Conservation (phyloP, 2,888 invertebrate genomes). For the Sussaba pulchella region DNA sequence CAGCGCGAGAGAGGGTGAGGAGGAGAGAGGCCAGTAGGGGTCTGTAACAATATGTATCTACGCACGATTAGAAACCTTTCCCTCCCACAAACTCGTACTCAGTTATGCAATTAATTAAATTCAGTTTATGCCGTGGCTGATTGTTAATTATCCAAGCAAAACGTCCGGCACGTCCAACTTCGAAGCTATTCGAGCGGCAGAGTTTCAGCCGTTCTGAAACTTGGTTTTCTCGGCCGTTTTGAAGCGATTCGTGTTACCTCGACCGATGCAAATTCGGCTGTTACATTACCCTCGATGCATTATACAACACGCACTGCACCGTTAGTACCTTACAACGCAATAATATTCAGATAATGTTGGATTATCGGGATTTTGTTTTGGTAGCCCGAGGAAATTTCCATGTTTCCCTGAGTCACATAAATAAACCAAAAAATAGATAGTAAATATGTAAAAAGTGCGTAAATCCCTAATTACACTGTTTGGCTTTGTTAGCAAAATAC, state of each 20-base stretch:
- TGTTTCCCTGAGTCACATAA: no score
- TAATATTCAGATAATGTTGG: no score
- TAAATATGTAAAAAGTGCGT: no score
- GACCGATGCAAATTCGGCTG: slow-evolving; percentile 1
- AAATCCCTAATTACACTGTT: no score
- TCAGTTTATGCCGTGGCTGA: slow-evolving; percentile 79
- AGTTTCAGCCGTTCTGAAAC: slow-evolving; percentile 37
- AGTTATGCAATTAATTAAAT: slow-evolving; percentile 83
- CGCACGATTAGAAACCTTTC: slow-evolving; percentile 80
- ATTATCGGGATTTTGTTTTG: no score
- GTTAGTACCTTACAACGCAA: no score
- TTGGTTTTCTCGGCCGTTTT: slow-evolving; percentile 26
- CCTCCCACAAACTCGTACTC: slow-evolving; percentile 45
- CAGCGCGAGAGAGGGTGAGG: slow-evolving; percentile 18
- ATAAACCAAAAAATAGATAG: no score
- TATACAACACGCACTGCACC: no score
- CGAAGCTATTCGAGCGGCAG: slow-evolving; percentile 37
- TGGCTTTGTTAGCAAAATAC: no score
- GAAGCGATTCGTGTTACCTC: slow-evolving; percentile 58
- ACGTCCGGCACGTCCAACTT: slow-evolving; percentile 63
- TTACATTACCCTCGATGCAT: slow-evolving; percentile 1
- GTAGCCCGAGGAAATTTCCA: no score
- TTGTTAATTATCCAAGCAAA: slow-evolving; percentile 79
- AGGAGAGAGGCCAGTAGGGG: slow-evolving; percentile 68
- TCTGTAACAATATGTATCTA: slow-evolving; percentile 82